Evolutionary conservation across 2,888 invertebrate genomes (phyloP), one percentile per base, ranked within the genome.

Genomic region (Brachypalpus laphriformis): DNA sequence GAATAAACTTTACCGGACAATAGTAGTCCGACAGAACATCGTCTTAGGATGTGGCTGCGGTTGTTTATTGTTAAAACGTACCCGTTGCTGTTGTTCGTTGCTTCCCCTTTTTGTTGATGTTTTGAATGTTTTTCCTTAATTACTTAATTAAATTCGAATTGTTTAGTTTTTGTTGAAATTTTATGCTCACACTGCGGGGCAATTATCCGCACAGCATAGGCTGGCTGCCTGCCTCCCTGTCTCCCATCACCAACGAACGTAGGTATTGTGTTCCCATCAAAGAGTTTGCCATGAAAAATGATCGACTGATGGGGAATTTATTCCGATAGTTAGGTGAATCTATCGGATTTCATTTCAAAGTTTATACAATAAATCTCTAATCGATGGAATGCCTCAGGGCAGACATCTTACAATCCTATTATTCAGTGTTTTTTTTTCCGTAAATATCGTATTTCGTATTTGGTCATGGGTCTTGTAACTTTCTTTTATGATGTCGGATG

Each of bases 91-190:
- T 72, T 72, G 6, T 22, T 9, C n/a, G 11, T 9, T 9, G 7
- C n/a, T 16, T 20, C 3, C 28, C 25, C 11, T 22, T 37, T 14
- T 16, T 59, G 16, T 71, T 47, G 18, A 18, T 59, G n/a, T 31
- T 47, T 20, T 40, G 45, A 28, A 37, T 47, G 31, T 45, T 11
- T 18, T 59, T 61, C 37, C 22, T 75, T 85, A 81, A 85, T 81
- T 81, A 81, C 75, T 76, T 80, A 81, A 85, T 85, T 85, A 81
- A 76, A 81, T 59, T 68, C 71, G 65, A 81, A 80, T 81, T 81
- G 65, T 85, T 76, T 56, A 56, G 63, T 61, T 40, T 49, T 47
- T 54, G 45, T 68, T 54, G 16, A 51, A 28, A 20, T 37, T 63
- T 42, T 63, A 47, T 51, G 18, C 47, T 28, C 18, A 61, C 65